phyloP scores from a whole-genome alignment of 64 coral and sea anemone genomes.

The Anthopleura sola region DNA sequence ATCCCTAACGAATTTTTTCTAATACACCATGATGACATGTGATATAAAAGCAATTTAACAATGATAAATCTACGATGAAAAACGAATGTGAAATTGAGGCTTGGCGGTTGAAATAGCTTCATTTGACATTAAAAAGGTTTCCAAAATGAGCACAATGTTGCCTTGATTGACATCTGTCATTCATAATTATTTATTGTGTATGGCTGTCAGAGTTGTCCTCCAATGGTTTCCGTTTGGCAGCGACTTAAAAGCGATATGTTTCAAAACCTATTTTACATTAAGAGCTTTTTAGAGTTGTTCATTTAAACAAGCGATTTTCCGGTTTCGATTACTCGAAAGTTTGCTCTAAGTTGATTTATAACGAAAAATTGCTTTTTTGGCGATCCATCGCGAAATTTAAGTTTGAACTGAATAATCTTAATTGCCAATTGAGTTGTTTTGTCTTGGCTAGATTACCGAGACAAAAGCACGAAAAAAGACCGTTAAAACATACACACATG shows the following conservation, averaged over 20 bases:
- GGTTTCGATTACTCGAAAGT: neutral
- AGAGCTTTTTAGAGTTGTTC: neutral
- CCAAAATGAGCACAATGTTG: neutral
- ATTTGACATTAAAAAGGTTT: neutral
- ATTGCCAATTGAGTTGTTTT: neutral
- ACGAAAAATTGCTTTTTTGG: neutral
- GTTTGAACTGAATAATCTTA: neutral
- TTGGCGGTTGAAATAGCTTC: neutral
- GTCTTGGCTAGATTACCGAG: neutral
- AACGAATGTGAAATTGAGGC: neutral
- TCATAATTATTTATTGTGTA: neutral
- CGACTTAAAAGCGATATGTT: neutral
- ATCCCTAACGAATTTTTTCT: neutral
- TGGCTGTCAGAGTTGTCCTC: neutral
- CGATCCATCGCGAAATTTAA: too few relatives aligned
- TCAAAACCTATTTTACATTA: neutral
- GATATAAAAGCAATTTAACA: neutral
- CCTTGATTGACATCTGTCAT: neutral
- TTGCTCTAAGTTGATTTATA: neutral
- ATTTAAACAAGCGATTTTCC: neutral
- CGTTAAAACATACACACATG: neutral
- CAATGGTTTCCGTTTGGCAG: neutral
- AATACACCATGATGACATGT: neutral
- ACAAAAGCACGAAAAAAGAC: neutral
- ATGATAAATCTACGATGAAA: neutral